Conservation (phyloP, 37 sponge, comb jelly and placozoan species). For the Cladorhizidae sp. region DNA sequence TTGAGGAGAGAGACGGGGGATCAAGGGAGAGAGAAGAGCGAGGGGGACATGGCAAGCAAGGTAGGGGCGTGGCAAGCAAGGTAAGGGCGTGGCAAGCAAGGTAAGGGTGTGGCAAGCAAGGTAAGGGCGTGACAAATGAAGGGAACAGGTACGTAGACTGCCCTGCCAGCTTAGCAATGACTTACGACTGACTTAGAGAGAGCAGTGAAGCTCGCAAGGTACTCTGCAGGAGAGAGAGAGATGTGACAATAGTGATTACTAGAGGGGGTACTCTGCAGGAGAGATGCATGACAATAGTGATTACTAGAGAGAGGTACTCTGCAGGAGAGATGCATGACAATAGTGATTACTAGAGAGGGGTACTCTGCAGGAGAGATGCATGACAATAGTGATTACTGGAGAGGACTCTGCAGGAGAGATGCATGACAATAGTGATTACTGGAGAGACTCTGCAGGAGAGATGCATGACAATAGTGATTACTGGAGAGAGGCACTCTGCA, state of each 20-base stretch:
- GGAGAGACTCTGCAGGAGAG: no score
- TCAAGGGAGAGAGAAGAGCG: background rate
- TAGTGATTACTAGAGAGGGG: no score
- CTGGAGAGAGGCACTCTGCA: no score
- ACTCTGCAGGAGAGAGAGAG: constrained; percentile 2
- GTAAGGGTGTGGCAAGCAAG: background rate
- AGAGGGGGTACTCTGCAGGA: background rate
- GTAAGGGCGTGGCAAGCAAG: background rate
- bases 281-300: background rate
- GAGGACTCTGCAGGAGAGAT: no score
- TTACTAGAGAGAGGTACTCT: background rate
- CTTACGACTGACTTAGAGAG: constrained; percentile 47
- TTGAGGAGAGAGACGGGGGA: no score
- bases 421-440: no score
- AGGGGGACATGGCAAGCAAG: background rate
- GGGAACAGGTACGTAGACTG: no score
- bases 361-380: no score
- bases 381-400: no score
- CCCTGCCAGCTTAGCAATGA: no score
- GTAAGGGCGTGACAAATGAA: background rate
- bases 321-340: no score
- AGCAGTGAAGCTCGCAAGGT: constrained; percentile 70
- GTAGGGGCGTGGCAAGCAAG: background rate
- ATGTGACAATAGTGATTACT: background rate
- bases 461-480: no score